Percentiles rank a stretch among this genome's conserved stretches.
These are phyloP conservation scores for Phylloscopus whistleri DNA, from an alignment of 2,113 vertebrate genomes.

Conservation along the genomic window DNA sequence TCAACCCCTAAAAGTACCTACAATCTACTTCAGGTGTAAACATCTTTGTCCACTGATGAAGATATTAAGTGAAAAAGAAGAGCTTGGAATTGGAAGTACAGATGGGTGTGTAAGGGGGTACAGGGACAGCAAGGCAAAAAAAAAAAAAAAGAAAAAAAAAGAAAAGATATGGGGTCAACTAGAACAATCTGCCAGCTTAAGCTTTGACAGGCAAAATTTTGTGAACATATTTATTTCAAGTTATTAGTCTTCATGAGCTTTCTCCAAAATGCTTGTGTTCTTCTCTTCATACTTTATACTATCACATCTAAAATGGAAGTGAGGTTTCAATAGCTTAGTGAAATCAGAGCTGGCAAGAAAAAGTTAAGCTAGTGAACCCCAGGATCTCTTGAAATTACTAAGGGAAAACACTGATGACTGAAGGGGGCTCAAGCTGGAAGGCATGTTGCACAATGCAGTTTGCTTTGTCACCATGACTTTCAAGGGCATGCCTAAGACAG, in stretches of 20 bases:
- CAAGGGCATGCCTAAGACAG: slow-evolving; percentile 14
- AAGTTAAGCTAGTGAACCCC: slow-evolving; percentile 70
- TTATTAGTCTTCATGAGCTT: background rate
- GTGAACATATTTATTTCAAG: background rate
- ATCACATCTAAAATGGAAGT: slow-evolving; percentile 5
- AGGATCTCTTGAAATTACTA: slow-evolving; percentile 45
- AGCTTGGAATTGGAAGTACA: background rate
- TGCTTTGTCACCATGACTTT: slow-evolving; percentile 41
- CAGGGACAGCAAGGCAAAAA: slow-evolving; percentile 4
- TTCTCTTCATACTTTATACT: slow-evolving; percentile 36
- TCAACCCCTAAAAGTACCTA: slow-evolving; percentile 71
- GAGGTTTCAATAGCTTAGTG: background rate
- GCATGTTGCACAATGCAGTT: slow-evolving; percentile 43
- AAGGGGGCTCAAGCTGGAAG: slow-evolving; percentile 76
- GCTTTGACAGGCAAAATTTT: slow-evolving; percentile 2
- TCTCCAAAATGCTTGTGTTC: background rate
- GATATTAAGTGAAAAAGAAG: slow-evolving; percentile 2
- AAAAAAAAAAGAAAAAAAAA: slow-evolving; percentile 2
- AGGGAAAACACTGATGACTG: slow-evolving; percentile 50
- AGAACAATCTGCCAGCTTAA: slow-evolving; percentile 73
- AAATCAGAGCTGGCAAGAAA: slow-evolving; percentile 71
- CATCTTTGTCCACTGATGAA: slow-evolving; percentile 77
- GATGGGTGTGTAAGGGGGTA: background rate
- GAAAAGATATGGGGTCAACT: slow-evolving; percentile 53
- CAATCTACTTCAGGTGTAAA: slow-evolving; percentile 84